These are phyloP conservation scores for Phalangium opilio DNA, from an alignment of 2,888 invertebrate genomes.

Conservation along the genomic window DNA sequence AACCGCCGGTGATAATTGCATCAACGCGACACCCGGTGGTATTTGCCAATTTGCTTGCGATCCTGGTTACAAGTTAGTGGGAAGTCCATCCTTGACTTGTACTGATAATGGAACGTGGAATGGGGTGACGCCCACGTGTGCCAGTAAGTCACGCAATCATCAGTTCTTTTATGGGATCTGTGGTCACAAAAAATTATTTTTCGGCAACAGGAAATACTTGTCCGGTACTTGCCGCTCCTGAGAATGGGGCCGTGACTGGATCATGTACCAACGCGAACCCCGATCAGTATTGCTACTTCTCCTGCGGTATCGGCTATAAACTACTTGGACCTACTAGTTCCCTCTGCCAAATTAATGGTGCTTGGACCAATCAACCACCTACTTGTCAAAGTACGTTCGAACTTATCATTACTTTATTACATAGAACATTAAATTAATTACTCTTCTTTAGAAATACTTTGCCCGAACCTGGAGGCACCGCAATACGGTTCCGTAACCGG, in stretches of 20 bases:
- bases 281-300: not conserved
- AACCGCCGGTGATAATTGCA: no score
- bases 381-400: not conserved
- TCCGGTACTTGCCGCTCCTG: not conserved
- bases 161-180: no score
- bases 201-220: not conserved
- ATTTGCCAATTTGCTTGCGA: no score
- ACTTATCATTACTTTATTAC: no score
- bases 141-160: no score
- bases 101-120: no score
- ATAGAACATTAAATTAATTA: no score
- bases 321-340: not conserved
- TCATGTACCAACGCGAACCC: not conserved
- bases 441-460: not conserved
- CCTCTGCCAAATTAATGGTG: not conserved
- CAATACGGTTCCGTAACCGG: not conserved
- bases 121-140: no score
- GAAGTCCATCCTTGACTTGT: no score
- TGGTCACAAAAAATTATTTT: no score
- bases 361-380: not conserved
- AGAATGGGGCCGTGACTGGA: not conserved
- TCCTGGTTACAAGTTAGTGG: no score
- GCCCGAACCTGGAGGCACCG: not conserved
- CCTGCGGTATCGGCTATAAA: not conserved
- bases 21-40: no score